Conservation (phyloP, 1,140 invertebrate genomes). For the Mylabris phalerata region DNA sequence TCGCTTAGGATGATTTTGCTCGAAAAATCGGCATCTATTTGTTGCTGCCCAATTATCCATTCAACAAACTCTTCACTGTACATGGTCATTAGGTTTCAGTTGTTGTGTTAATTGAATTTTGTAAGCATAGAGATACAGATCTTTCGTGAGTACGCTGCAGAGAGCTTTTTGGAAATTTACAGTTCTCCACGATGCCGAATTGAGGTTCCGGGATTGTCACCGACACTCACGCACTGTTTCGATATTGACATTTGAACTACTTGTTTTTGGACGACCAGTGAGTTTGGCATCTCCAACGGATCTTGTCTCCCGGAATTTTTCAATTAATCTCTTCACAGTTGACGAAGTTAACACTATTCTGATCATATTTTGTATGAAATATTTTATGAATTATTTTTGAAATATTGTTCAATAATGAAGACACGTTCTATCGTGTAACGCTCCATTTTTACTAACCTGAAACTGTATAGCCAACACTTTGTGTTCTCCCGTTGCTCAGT, state of each 20-base stretch:
- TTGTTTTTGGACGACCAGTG: conserved; percentile 11
- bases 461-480: too few relatives aligned
- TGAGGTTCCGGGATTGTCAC: conserved; percentile 27
- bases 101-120: conserved; percentile 26
- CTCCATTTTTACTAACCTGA: conserved; percentile 22
- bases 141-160: conserved; percentile 23
- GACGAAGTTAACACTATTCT: conserved; percentile 27
- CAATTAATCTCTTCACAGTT: conserved; percentile 31
- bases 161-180: conserved; percentile 29
- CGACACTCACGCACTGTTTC: conserved; percentile 26
- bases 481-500: too few relatives aligned
- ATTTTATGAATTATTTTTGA: conserved; percentile 31
- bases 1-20: conserved; percentile 25
- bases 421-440: conserved; percentile 21
- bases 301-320: conserved; percentile 25
- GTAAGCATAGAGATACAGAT: conserved; percentile 23
- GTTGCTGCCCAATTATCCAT: conserved; percentile 21
- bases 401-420: conserved; percentile 28
- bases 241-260: conserved; percentile 22
- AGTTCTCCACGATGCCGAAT: conserved; percentile 29
- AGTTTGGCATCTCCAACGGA: conserved; percentile 13
- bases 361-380: conserved; percentile 28
- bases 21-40: conserved; percentile 23
- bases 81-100: conserved; percentile 23
- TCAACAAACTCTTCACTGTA: conserved; percentile 19